phyloP scores from a whole-genome alignment of 1,140 invertebrate genomes.

The Oreohelix idahoensis region DNA sequence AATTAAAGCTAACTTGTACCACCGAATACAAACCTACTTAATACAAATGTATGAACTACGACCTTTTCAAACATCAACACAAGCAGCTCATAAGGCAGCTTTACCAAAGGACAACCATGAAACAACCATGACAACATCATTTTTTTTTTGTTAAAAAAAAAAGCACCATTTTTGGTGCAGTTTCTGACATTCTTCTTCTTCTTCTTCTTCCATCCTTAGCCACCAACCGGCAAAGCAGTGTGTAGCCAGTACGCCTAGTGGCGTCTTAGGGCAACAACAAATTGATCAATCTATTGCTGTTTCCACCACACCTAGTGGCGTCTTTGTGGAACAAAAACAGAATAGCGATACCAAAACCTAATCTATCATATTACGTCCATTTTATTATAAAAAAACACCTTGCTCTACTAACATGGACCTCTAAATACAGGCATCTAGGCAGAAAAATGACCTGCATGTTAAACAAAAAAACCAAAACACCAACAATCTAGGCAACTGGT shows the following conservation, averaged over 20 bases:
- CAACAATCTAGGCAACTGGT: background rate
- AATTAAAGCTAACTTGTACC: constrained; percentile 6
- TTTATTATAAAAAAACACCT: background rate
- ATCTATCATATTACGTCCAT: background rate
- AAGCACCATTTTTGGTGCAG: too few species aligned
- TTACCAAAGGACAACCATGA: background rate
- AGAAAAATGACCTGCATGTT: background rate
- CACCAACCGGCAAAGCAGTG: too few species aligned
- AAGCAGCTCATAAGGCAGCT: background rate
- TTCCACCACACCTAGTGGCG: too few species aligned
- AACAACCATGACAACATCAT: background rate
- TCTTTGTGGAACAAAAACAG: too few species aligned
- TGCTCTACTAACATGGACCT: background rate
- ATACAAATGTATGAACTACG: background rate
- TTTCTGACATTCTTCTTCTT: too few species aligned
- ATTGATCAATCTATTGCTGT: too few species aligned
- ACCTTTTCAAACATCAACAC: background rate
- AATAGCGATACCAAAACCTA: background rate
- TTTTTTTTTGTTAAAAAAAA: background rate
- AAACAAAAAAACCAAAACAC: background rate
- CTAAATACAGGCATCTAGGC: background rate
- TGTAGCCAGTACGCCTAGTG: too few species aligned
- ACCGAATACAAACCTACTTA: background rate
- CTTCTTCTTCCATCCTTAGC: too few species aligned
- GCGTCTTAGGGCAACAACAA: too few species aligned